A percentile compares a stretch with the other conserved stretches of the same genome.
Conservation (phyloP, 2,797 vertebrate genomes). For the Pelodytes ibericus region DNA sequence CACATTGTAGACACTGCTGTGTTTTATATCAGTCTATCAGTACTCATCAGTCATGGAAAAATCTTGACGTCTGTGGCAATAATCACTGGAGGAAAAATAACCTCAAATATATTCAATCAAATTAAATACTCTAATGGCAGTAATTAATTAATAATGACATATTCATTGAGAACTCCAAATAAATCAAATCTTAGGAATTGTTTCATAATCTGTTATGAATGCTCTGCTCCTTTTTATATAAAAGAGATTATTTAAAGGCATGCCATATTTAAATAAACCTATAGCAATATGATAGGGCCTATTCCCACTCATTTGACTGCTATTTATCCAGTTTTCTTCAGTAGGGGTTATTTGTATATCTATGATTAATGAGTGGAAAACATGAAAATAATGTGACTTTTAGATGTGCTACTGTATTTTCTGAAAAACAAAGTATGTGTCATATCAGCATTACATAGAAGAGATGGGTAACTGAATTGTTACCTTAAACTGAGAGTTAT, state of each 20-base stretch:
- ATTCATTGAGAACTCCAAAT: background rate
- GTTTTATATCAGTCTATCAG: background rate
- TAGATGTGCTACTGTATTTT: too few relatives aligned
- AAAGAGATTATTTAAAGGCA: background rate
- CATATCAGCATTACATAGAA: too few relatives aligned
- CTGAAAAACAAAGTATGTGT: too few relatives aligned
- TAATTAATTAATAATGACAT: conserved; percentile 1
- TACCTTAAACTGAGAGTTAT: too few relatives aligned
- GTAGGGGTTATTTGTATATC: too few relatives aligned
- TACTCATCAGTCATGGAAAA: background rate
- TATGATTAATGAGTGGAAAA: too few relatives aligned
- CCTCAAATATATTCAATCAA: conserved; percentile 7
- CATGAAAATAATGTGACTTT: too few relatives aligned
- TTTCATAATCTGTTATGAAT: background rate
- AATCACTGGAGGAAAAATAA: conserved; percentile 10
- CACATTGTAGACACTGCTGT: background rate
- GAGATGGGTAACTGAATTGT: too few relatives aligned
- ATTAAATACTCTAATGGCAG: conserved; percentile 4
- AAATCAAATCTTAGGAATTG: background rate
- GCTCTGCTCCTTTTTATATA: background rate
- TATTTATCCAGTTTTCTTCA: too few relatives aligned
- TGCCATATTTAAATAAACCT: background rate
- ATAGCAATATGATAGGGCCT: too few relatives aligned
- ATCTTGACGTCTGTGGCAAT: conserved; percentile 3
- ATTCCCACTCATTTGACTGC: too few relatives aligned